phyloP scores from a whole-genome alignment of 2,797 vertebrate genomes.

The Sebastes kiyomatsui region DNA sequence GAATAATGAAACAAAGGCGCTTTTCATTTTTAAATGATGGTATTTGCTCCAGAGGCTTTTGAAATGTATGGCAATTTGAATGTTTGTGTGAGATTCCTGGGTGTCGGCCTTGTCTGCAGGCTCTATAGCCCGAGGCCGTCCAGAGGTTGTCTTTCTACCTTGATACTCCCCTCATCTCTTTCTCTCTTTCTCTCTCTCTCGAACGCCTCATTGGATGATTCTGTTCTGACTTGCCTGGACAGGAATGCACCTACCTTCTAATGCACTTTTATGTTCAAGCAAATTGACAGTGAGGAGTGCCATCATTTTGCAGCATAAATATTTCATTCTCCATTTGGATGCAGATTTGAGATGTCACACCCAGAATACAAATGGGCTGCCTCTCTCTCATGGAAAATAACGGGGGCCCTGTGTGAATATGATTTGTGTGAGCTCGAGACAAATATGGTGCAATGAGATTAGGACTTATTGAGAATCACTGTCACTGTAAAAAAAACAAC shows the following conservation, averaged over 20 bases:
- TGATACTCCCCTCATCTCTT: slow-evolving; percentile 20
- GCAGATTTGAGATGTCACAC: slow-evolving; percentile 73
- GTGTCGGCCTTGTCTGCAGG: slow-evolving; percentile 45
- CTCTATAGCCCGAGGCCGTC: slow-evolving; percentile 32
- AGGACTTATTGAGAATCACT: slow-evolving; percentile 52
- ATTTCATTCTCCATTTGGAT: slow-evolving; percentile 83
- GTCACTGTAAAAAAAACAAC: slow-evolving; percentile 31
- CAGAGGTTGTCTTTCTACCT: slow-evolving; percentile 40
- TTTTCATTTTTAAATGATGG: slow-evolving; percentile 19
- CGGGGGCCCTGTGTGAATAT: slow-evolving; percentile 44
- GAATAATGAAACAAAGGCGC: slow-evolving; percentile 36
- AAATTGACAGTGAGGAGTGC: slow-evolving; percentile 82
- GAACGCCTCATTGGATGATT: slow-evolving; percentile 68
- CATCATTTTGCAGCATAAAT: slow-evolving; percentile 82
- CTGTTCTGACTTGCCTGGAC: slow-evolving; percentile 79
- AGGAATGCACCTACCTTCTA: slow-evolving; percentile 79
- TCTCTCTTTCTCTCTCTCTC: background rate
- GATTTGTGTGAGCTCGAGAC: slow-evolving; percentile 61
- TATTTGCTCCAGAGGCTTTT: slow-evolving; percentile 36
- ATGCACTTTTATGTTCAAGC: slow-evolving; percentile 80
- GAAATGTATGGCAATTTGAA: slow-evolving; percentile 22
- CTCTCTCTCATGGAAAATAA: slow-evolving; percentile 45
- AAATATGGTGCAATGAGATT: slow-evolving; percentile 53
- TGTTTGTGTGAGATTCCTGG: slow-evolving; percentile 43
- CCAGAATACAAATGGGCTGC: slow-evolving; percentile 77